Base-by-base conservation (phyloP, 2,888 invertebrate genomes). In the Aphodius sticticus region DNA sequence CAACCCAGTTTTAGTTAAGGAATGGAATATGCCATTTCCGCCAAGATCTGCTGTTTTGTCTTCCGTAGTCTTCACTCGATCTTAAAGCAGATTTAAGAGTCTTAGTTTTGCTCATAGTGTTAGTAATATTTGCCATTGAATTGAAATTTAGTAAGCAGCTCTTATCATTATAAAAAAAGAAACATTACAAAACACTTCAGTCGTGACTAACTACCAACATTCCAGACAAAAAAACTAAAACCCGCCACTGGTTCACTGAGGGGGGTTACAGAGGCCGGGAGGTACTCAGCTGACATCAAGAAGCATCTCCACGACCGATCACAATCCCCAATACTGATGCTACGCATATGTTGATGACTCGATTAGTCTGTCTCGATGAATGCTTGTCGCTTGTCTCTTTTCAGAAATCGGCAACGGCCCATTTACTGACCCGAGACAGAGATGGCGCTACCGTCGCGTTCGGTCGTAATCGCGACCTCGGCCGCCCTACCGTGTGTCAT, bases 331-430 rank as follows among this genome's bases (percentile, higher is more conserved):
- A 12, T 53, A 86, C 85, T 86, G 85, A 83, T 76, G 84, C 82
- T 78, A 82, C 83, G 83, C 84, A 85, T 84, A 85, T 85, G 85
- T 83, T 81, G 84, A 84, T 85, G 85, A 85, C 79, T 82, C 80
- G 81, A 79, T 79, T 81, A 78, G 83, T 83, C 85, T 83, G 79
- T 79, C 82, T 69, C 12, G 26, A 7, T 69, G 76, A 76, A 37
- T 69, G 76, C 26, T 82, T 83, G 83, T 84, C 78, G 53, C 53
- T 53, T 53, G 53, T 53, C 53, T 53, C 53, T 53, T 12, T 53
- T 16, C 71, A 16, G 12, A 16, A 71, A 70, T 26, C 14, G 26
- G 70, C 70, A 14, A 70, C 15, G 70, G 53, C 9, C 53, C 53
- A 53, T 53, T 53, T 53, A 70, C 15, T 4, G 70, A 16, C 14